Conservation (phyloP, 2,113 vertebrate genomes). For the Clinocottus analis region DNA sequence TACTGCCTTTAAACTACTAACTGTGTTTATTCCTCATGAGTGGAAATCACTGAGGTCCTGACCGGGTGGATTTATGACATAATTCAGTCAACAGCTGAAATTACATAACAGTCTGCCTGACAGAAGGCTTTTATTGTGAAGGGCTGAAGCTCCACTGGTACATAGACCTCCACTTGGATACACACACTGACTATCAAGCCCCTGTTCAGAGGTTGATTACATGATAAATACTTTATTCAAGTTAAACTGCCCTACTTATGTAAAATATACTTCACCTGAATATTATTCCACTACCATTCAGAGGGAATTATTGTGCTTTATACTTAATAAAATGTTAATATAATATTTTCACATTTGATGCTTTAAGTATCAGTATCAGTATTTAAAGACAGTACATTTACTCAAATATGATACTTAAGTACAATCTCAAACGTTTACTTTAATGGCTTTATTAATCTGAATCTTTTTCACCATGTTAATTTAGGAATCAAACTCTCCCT, state of each 20-base stretch:
- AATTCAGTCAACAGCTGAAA: constrained; percentile 46
- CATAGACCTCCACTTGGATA: neutral
- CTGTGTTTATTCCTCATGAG: constrained; percentile 5
- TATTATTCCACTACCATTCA: neutral
- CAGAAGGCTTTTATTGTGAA: constrained; percentile 30
- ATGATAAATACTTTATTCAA: neutral
- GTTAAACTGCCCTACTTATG: neutral
- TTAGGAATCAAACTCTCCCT: neutral
- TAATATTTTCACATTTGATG: neutral
- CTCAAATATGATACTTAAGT: neutral
- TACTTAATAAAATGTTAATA: too few relatives aligned
- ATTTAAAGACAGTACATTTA: neutral
- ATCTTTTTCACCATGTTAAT: neutral
- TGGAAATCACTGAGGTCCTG: constrained; percentile 31
- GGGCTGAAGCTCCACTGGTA: constrained; percentile 11
- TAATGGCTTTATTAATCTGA: neutral
- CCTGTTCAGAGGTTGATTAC: neutral
- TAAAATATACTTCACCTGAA: neutral
- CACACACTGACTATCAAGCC: neutral
- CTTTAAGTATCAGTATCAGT: neutral
- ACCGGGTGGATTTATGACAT: constrained; percentile 27
- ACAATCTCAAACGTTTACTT: neutral
- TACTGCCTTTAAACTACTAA: neutral
- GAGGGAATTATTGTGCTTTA: neutral
- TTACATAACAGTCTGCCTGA: constrained; percentile 49